Conservation (phyloP, 2,797 vertebrate genomes). For the Tapera naevia region DNA sequence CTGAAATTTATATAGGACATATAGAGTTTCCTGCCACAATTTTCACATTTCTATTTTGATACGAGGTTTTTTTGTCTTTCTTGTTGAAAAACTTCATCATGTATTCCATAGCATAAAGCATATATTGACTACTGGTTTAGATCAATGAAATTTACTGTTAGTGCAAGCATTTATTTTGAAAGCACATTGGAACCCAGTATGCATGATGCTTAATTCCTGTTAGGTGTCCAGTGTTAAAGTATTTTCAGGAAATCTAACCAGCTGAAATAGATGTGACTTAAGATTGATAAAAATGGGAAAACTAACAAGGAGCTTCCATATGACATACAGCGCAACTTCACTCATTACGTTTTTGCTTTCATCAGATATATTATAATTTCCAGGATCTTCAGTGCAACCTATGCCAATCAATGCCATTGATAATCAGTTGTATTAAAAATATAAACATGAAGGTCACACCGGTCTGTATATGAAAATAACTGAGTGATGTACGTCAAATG, state of each 20-base stretch:
- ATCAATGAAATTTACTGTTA: not conserved
- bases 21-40: not conserved
- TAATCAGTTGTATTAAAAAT: not conserved
- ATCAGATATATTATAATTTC: not conserved
- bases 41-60: not conserved
- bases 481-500: not conserved
- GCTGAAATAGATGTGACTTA: not conserved
- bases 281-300: not conserved
- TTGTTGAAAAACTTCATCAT: not conserved
- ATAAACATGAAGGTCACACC: not conserved
- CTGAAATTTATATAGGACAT: not conserved
- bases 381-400: not conserved
- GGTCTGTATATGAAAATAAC: not conserved
- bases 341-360: not conserved
- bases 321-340: not conserved
- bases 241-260: not conserved
- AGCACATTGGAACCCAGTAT: not conserved
- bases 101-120: not conserved
- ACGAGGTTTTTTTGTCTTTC: not conserved
- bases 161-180: not conserved
- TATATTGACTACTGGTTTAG: not conserved
- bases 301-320: not conserved
- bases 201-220: not conserved
- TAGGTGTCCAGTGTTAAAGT: not conserved
- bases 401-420: not conserved